Base-by-base conservation (phyloP, 2,888 invertebrate genomes). In the Auanema sp. region DNA sequence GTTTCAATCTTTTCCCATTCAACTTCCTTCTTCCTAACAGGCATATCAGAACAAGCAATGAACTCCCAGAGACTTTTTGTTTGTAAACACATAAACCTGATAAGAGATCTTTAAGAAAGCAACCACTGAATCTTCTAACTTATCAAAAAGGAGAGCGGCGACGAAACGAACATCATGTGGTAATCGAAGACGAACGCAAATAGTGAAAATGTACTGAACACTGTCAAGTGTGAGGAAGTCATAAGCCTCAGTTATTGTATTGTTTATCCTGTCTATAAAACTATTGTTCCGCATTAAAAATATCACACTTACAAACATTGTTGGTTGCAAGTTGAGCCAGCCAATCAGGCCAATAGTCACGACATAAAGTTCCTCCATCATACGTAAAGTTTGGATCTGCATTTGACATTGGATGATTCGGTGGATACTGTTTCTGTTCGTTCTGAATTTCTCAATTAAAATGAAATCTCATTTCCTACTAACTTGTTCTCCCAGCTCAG, bases 161-260 rank as follows among this genome's bases (percentile, higher is more conserved):
- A 72, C 63, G 50, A 69, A 81, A 10, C 79, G 72, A 16, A 81
- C 75, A 42, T 79, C 79, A 16, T 68, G 69, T 1, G 81, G 81
- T 51, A 82, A 63, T 4, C 78, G 64, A n/a, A 81, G 66, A 8
- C 81, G 72, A 10, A 77, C 69, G 43, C 79, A 79, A 1, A 81
- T 69, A 21, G 81, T 80, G 71, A 81, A 81, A 2, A 79, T 62
- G 60, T 77, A 80, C 60, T 82, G 65, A 11, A 79, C 68, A 12
- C 59, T 58, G 21, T 69, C 60, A 5, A 72, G 61, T n/a, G 70
- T 70, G 54, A 82, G 47, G 47, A 76, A 81, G 11, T 69, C 54
- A 40, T 64, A 54, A 24, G 55, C 58, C 4, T 53, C 56, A 18
- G 66, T 65, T 44, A 65, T 61, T 21, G 56, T 60, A 12, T 57